phyloP scores from a whole-genome alignment of 2,888 invertebrate species.

The Mesorhabditis spiculigera region DNA sequence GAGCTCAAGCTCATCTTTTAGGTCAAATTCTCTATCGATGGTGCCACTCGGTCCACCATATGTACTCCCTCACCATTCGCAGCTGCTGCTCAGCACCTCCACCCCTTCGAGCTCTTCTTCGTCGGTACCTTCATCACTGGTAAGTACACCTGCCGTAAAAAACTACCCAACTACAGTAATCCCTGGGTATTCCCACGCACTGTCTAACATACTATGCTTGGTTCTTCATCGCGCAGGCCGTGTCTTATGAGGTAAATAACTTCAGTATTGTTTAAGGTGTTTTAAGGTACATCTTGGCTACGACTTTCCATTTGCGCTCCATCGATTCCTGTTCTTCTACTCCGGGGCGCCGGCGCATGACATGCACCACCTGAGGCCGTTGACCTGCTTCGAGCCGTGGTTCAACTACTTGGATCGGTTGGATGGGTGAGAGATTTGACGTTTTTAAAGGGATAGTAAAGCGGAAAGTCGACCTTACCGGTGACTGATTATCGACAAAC shows the following conservation, averaged over 20 bases:
- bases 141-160: background rate
- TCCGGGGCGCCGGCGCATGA: constrained; percentile 63
- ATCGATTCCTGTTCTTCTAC: constrained; percentile 58
- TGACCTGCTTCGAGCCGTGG: constrained; percentile 63
- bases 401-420: constrained; percentile 61
- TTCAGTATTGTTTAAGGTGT: background rate
- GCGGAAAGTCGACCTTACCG: constrained; percentile 4
- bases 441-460: constrained; percentile 1
- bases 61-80: constrained; percentile 61
- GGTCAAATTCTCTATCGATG: constrained; percentile 61
- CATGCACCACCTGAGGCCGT: constrained; percentile 62
- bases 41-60: constrained; percentile 63
- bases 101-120: constrained; percentile 63
- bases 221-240: constrained; percentile 60
- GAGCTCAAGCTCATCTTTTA: constrained; percentile 12
- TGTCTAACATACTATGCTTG: constrained; percentile 62
- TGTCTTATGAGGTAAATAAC: constrained; percentile 60
- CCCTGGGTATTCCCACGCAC: constrained; percentile 57
- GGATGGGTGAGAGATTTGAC: constrained; percentile 48
- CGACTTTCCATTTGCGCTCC: constrained; percentile 61
- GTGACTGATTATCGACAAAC: background rate
- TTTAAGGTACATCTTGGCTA: constrained; percentile 59
- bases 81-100: constrained; percentile 63
- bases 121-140: constrained; percentile 62
- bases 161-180: constrained; percentile 14